These are phyloP conservation scores for Amphimedon queenslandica DNA, from an alignment of 37 sponge, comb jelly and placozoan species.

Conservation along the genomic window DNA sequence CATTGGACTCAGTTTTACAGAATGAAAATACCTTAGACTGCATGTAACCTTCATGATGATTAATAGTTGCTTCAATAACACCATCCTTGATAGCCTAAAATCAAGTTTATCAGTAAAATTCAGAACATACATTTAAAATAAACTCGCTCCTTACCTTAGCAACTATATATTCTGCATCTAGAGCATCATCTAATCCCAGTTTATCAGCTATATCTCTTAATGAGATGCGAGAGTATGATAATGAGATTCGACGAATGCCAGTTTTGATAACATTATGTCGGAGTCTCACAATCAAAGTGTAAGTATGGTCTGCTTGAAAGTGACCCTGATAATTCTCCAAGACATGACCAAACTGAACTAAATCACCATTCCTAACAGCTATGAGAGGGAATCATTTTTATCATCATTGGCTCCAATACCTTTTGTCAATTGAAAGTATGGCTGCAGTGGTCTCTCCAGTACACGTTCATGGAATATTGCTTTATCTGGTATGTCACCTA, in stretches of 20 bases:
- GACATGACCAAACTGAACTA: conserved; percentile 69
- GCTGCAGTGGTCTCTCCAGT: conserved; percentile 77
- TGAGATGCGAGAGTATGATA: conserved; percentile 89
- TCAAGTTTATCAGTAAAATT: neutral
- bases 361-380: conserved; percentile 92
- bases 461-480: conserved; percentile 79
- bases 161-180: conserved; percentile 97
- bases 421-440: conserved; percentile 90
- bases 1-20: neutral
- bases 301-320: conserved; percentile 84
- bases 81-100: conserved; percentile 85
- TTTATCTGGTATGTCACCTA: conserved; percentile 95
- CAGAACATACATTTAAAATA: neutral
- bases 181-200: conserved; percentile 83
- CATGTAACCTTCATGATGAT: conserved; percentile 92
- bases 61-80: conserved; percentile 89
- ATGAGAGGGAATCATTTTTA: neutral
- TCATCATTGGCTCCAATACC: conserved; percentile 19
- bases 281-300: conserved; percentile 84
- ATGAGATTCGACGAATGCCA: conserved; percentile 76
- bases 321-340: conserved; percentile 52
- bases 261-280: conserved; percentile 99
- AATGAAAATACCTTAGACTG: conserved; percentile 54
- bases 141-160: conserved; percentile 70
- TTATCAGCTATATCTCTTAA: conserved; percentile 88